Conservation (phyloP, 2,113 vertebrate species). For the Uropsilus gracilis region DNA sequence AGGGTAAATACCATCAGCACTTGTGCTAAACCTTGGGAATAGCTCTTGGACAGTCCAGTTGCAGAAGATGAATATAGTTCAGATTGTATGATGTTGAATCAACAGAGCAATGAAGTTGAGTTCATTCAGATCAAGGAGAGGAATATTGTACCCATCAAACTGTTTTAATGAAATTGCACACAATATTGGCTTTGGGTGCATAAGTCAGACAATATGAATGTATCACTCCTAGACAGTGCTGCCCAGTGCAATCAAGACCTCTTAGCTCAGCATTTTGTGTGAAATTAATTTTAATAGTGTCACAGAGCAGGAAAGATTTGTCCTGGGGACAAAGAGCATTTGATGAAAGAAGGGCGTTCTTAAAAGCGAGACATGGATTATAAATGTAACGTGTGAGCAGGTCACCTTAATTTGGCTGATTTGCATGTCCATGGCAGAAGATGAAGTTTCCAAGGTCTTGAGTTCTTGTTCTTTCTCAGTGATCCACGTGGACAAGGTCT, state of each 20-base stretch:
- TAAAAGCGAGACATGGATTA: constrained; percentile 62
- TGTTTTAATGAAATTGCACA: constrained; percentile 78
- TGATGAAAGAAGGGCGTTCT: constrained; percentile 8
- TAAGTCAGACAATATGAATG: constrained; percentile 63
- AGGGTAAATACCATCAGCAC: not conserved
- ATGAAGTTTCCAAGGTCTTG: constrained; percentile 85
- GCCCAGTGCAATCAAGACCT: constrained; percentile 45
- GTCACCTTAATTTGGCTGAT: constrained; percentile 93
- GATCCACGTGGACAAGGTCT: constrained; percentile 92
- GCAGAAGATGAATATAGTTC: not conserved
- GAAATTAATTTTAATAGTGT: constrained; percentile 39
- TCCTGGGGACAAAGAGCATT: constrained; percentile 45
- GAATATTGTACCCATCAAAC: constrained; percentile 64
- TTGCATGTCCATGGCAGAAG: constrained; percentile 90
- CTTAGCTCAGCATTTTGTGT: constrained; percentile 59
- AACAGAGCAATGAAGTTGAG: not conserved
- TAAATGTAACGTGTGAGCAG: constrained; percentile 80
- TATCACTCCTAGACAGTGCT: constrained; percentile 58
- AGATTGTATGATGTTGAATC: not conserved
- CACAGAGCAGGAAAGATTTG: not conserved
- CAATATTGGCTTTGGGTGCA: constrained; percentile 41
- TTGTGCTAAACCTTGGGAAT: not conserved
- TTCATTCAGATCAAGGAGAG: constrained; percentile 75
- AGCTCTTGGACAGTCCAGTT: not conserved
- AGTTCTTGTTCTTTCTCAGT: constrained; percentile 92